These are phyloP conservation scores for Pyrrhia umbra DNA, from an alignment of 2,888 invertebrate species.

Conservation along the genomic window DNA sequence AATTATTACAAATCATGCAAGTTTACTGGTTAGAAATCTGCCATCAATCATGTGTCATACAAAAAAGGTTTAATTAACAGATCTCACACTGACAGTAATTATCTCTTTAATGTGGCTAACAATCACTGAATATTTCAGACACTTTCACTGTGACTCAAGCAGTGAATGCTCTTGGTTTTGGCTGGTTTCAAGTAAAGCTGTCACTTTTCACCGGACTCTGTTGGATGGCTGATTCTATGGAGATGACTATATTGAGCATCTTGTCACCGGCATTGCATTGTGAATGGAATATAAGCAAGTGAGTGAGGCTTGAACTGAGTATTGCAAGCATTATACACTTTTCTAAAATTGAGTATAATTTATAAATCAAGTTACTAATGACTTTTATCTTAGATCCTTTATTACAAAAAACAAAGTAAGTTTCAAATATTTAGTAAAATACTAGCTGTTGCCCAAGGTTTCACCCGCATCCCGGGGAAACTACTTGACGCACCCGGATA, in stretches of 20 bases:
- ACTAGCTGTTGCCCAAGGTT: too few species aligned
- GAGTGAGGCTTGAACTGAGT: slow-evolving; percentile 52
- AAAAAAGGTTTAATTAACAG: slow-evolving; percentile 28
- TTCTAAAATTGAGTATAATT: too few species aligned
- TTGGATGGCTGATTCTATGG: slow-evolving; percentile 99
- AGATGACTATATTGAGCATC: slow-evolving; percentile 98
- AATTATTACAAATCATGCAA: slow-evolving; percentile 3
- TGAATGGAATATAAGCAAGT: slow-evolving; percentile 96
- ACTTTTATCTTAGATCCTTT: too few species aligned
- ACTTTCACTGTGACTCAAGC: slow-evolving; percentile 96
- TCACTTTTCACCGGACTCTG: slow-evolving; percentile 96
- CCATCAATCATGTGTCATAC: slow-evolving; percentile 35
- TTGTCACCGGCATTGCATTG: slow-evolving; percentile 98
- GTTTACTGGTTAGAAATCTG: slow-evolving; percentile 48
- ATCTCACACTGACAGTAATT: slow-evolving; percentile 38
- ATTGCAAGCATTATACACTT: too few species aligned
- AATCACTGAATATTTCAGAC: slow-evolving; percentile 88
- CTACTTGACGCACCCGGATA: too few species aligned
- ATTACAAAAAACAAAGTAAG: too few species aligned
- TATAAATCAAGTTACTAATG: too few species aligned
- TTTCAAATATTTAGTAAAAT: too few species aligned
- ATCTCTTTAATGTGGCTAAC: slow-evolving; percentile 6
- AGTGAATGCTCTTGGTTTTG: slow-evolving; percentile 96
- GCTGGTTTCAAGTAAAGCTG: slow-evolving; percentile 96
- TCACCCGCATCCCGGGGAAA: too few species aligned